A percentile compares a stretch with the other conserved stretches of the same genome.
phyloP scores from a whole-genome alignment of 2,113 vertebrate species.

The Rhinichthys klamathensis region DNA sequence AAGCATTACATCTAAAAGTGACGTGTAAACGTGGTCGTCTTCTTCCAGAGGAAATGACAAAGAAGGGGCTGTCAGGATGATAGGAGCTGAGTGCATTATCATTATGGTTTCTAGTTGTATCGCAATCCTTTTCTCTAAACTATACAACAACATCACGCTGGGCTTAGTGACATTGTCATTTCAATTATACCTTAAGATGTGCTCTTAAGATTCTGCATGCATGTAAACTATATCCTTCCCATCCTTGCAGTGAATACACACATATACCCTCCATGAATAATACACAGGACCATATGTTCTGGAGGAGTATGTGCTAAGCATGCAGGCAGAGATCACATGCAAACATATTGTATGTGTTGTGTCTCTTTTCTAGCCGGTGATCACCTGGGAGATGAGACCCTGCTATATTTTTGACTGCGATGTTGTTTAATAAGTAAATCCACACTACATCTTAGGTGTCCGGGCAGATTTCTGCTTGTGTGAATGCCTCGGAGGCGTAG shows the following conservation, averaged over 20 bases:
- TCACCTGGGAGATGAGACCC: neutral
- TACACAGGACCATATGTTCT: slow-evolving; percentile 38
- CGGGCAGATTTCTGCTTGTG: neutral
- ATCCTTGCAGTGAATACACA: neutral
- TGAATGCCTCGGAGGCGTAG: neutral
- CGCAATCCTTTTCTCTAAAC: slow-evolving; percentile 30
- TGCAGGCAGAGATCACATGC: slow-evolving; percentile 16
- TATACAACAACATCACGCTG: neutral
- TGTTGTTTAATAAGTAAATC: slow-evolving; percentile 5
- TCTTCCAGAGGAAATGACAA: neutral
- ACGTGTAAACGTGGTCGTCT: neutral
- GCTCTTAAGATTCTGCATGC: slow-evolving; percentile 30
- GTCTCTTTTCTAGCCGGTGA: neutral
- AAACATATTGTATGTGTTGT: neutral
- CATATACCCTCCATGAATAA: slow-evolving; percentile 24
- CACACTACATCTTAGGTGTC: neutral
- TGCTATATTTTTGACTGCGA: neutral
- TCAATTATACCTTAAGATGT: slow-evolving; percentile 37
- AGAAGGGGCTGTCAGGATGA: slow-evolving; percentile 45
- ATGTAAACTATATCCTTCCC: slow-evolving; percentile 11
- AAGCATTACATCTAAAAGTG: neutral
- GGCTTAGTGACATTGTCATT: neutral
- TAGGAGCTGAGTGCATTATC: slow-evolving; percentile 36
- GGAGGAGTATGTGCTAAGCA: slow-evolving; percentile 40
- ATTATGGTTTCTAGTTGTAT: slow-evolving; percentile 37